Percentiles rank a stretch among this genome's conserved stretches.
Evolutionary conservation across 2,797 vertebrate genomes (phyloP).

Genomic region (Orestias chungarensis): DNA sequence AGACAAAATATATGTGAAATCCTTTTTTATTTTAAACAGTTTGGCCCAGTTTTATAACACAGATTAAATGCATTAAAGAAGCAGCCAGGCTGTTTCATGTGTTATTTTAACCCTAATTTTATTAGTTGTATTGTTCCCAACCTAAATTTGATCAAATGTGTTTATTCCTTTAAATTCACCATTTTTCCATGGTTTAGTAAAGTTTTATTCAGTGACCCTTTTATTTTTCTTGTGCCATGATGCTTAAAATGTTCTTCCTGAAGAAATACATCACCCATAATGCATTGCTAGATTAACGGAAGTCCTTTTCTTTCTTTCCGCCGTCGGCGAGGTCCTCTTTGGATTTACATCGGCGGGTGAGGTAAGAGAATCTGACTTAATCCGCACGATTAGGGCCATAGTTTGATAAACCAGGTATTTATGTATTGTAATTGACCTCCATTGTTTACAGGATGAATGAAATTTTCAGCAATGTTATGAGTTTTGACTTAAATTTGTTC

Average conservation of each 20-base stretch:
- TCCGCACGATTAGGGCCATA: conserved; percentile 22
- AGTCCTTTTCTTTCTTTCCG: conserved; percentile 78
- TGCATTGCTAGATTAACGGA: conserved; percentile 53
- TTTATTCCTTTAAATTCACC: too few relatives aligned
- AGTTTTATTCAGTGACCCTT: background rate
- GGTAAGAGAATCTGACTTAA: conserved; percentile 62
- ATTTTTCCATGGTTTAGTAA: background rate
- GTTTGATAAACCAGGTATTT: rapidly evolving
- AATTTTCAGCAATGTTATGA: background rate
- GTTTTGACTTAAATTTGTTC: background rate
- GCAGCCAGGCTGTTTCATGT: too few relatives aligned
- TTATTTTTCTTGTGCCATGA: background rate
- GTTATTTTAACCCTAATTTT: too few relatives aligned
- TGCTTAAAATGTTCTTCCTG: rapidly evolving
- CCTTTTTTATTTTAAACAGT: too few relatives aligned
- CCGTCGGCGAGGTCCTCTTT: conserved; percentile 60
- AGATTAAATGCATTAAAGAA: too few relatives aligned
- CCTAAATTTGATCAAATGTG: too few relatives aligned
- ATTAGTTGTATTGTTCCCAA: too few relatives aligned
- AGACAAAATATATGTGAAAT: too few relatives aligned
- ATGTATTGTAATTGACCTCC: rapidly evolving
- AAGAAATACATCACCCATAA: conserved; percentile 71
- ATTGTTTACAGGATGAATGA: rapidly evolving
- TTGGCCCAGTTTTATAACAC: too few relatives aligned
- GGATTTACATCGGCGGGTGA: conserved; percentile 77